phyloP scores from a whole-genome alignment of 2,113 vertebrate genomes.

The Crotalus viridis region DNA sequence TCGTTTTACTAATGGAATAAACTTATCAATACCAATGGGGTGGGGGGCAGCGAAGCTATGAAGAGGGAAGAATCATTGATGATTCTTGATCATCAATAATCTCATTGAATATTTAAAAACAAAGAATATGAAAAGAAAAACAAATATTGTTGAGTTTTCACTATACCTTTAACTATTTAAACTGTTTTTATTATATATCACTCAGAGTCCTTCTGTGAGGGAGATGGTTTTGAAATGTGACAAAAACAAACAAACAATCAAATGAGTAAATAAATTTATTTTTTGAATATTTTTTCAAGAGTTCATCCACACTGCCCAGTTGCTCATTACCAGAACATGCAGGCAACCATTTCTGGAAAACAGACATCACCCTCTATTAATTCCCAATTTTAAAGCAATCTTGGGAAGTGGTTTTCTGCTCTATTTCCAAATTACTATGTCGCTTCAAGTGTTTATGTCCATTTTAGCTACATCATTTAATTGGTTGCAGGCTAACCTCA shows the following conservation, averaged over 20 bases:
- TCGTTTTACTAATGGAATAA: constrained; percentile 41
- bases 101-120: constrained; percentile 17
- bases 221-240: neutral
- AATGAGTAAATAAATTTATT: neutral
- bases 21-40: constrained; percentile 37
- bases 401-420: neutral
- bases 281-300: neutral
- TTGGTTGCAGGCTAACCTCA: neutral
- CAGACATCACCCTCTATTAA: neutral
- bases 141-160: neutral
- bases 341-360: neutral
- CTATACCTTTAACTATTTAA: neutral
- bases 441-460: neutral
- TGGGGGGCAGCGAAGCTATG: neutral
- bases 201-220: neutral
- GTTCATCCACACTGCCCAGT: neutral
- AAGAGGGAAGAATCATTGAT: constrained; percentile 4
- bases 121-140: neutral
- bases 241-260: neutral
- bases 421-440: neutral
- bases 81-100: neutral
- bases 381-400: neutral
- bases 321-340: neutral
- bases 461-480: neutral
- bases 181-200: neutral